Evolutionary conservation across 2,113 vertebrate species (phyloP).

Genomic region (Oncorhynchus nerka): DNA sequence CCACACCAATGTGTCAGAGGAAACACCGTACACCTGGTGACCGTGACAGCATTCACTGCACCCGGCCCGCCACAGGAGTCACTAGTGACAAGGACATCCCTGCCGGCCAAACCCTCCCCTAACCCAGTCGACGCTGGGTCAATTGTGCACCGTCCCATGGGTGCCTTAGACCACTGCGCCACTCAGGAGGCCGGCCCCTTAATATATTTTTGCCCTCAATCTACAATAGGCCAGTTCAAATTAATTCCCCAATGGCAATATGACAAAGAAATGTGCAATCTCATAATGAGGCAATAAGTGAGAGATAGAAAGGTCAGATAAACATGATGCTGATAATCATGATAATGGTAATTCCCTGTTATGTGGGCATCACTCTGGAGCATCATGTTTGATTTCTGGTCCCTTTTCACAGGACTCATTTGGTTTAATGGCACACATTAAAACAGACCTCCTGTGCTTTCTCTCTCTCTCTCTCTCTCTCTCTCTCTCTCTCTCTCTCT

Average conservation of each 20-base stretch:
- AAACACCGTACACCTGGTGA: no score
- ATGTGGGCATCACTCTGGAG: constrained; percentile 44
- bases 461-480: not conserved
- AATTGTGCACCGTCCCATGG: no score
- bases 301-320: constrained; percentile 35
- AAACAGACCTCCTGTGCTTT: constrained; percentile 6
- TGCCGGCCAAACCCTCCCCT: no score
- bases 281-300: not conserved
- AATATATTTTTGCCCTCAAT: not conserved
- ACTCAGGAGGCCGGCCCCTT: no score
- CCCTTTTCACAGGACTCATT: constrained; percentile 60
- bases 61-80: no score
- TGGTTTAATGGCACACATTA: constrained; percentile 57
- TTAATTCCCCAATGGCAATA: not conserved
- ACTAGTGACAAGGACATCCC: no score
- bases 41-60: no score
- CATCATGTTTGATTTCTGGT: constrained; percentile 58
- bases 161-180: no score
- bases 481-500: not conserved
- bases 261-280: not conserved
- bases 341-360: constrained; percentile 42
- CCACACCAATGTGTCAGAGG: no score
- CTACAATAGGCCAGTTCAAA: not conserved
- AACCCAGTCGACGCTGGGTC: no score
- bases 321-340: constrained; percentile 44